A percentile compares a stretch with the other conserved stretches of the same genome.
These are phyloP conservation scores for Cerceris ruficornis DNA, from an alignment of 2,888 invertebrate species.

Conservation along the genomic window DNA sequence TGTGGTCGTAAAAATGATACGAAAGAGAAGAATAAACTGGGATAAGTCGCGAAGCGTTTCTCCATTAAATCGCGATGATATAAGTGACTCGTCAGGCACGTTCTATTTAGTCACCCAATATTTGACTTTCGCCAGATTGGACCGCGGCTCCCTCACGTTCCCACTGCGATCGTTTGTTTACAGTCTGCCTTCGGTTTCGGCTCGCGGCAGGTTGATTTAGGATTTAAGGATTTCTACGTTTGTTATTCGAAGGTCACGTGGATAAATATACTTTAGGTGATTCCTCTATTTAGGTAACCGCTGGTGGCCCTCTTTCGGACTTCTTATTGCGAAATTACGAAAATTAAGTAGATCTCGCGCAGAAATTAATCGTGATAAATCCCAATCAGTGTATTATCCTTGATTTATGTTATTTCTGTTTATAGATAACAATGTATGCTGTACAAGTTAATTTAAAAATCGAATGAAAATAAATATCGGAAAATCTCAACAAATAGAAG, in stretches of 20 bases:
- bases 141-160: conserved; percentile 47
- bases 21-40: conserved; percentile 11
- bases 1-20: neutral
- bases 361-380: neutral
- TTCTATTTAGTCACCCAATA: conserved; percentile 77
- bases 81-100: conserved; percentile 52
- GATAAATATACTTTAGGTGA: conserved; percentile 77
- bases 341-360: neutral
- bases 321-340: conserved; percentile 31
- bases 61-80: conserved; percentile 62
- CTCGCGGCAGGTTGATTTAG: conserved; percentile 79
- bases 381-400: too few species aligned
- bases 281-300: conserved; percentile 71
- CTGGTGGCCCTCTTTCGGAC: conserved; percentile 58
- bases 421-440: too few species aligned
- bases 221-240: conserved; percentile 79
- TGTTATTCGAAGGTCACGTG: conserved; percentile 79
- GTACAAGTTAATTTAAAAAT: too few species aligned
- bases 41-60: conserved; percentile 24
- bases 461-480: too few species aligned
- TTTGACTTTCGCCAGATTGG: conserved; percentile 78
- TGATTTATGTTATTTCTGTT: too few species aligned
- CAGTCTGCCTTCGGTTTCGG: conserved; percentile 70
- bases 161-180: conserved; percentile 73
- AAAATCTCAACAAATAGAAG: too few species aligned